These are phyloP conservation scores for Lepidothrix coronata DNA, from an alignment of 2,113 vertebrate species.

Conservation along the genomic window DNA sequence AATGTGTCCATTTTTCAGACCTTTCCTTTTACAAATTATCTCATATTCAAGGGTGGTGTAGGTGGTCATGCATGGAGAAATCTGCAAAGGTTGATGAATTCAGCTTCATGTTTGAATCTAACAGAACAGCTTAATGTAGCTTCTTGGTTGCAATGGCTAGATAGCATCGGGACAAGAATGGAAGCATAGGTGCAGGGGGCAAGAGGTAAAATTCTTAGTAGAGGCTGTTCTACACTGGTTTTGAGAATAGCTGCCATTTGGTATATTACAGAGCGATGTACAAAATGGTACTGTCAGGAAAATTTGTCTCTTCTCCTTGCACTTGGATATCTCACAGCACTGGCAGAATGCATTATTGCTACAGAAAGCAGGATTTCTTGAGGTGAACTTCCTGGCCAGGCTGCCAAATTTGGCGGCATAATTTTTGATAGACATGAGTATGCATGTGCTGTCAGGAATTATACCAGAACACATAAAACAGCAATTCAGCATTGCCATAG, in stretches of 20 bases:
- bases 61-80: not conserved
- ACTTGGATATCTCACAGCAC: not conserved
- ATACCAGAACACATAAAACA: not conserved
- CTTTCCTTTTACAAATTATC: not conserved
- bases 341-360: not conserved
- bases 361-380: not conserved
- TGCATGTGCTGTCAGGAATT: not conserved
- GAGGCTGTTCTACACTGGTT: not conserved
- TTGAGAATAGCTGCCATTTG: not conserved
- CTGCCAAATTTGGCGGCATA: not conserved
- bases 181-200: fast-evolving
- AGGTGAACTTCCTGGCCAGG: not conserved
- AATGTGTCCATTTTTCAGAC: not conserved
- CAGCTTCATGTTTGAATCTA: not conserved
- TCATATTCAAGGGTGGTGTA: not conserved
- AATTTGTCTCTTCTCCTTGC: not conserved
- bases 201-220: not conserved
- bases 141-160: not conserved
- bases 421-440: fast-evolving
- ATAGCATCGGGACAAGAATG: fast-evolving
- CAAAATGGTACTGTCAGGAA: not conserved
- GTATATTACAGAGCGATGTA: too few species aligned
- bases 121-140: not conserved
- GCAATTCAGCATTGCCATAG: not conserved
- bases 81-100: not conserved